phyloP scores from a whole-genome alignment of 2,113 vertebrate species.

The Falco punctatus region DNA sequence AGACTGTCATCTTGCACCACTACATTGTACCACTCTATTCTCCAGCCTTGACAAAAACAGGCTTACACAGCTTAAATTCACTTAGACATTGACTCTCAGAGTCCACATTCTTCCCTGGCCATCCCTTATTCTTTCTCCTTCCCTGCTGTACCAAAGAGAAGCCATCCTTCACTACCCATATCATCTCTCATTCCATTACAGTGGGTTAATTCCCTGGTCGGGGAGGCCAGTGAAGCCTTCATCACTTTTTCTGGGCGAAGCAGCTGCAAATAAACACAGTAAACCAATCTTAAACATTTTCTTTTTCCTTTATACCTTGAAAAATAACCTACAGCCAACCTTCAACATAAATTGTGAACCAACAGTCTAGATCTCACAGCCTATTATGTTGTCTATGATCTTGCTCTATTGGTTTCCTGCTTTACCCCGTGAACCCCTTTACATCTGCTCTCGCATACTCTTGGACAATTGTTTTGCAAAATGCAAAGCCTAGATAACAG shows the following conservation, averaged over 20 bases:
- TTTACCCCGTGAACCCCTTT: background rate
- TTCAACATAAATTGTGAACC: background rate
- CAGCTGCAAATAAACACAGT: background rate
- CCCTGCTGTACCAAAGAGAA: background rate
- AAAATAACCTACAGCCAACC: background rate
- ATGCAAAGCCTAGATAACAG: background rate
- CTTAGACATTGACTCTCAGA: background rate
- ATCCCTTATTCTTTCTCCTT: background rate
- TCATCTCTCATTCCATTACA: background rate
- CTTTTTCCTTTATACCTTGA: background rate
- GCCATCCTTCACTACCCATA: background rate
- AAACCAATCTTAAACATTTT: background rate
- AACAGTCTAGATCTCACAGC: background rate
- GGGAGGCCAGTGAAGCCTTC: background rate
- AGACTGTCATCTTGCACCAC: background rate
- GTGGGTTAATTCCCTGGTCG: background rate
- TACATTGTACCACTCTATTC: background rate
- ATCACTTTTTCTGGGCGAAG: background rate
- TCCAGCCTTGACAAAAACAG: background rate
- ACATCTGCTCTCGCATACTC: background rate
- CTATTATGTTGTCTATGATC: background rate
- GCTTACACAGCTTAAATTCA: background rate
- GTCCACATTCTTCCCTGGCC: background rate
- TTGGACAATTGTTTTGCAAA: background rate
- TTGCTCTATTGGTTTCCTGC: background rate